Evolutionary conservation across 2,888 invertebrate species (phyloP).

Genomic region (Ommatoiulus sabulosus): DNA sequence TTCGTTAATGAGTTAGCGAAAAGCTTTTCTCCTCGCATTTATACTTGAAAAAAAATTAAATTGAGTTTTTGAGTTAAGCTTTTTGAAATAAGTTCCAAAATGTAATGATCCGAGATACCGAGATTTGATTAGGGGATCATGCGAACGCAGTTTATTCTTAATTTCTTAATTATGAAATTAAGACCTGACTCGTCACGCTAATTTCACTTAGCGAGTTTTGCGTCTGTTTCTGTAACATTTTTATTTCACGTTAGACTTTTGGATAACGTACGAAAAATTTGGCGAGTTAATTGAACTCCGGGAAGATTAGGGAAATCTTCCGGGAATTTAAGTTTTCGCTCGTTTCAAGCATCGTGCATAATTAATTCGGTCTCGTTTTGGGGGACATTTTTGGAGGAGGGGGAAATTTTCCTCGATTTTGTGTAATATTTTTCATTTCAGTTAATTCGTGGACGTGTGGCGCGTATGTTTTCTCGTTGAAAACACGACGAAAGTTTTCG

Average conservation of each 20-base stretch:
- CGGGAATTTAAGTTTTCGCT: not conserved
- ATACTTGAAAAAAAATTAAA: not conserved
- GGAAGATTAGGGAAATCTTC: not conserved
- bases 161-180: constrained; percentile 2
- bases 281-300: not conserved
- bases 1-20: not conserved
- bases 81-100: not conserved
- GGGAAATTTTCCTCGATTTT: not conserved
- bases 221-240: not conserved
- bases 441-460: not conserved
- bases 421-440: not conserved
- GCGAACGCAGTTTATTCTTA: not conserved
- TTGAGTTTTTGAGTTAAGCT: not conserved
- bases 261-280: not conserved
- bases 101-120: not conserved
- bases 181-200: not conserved
- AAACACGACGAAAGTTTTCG: not conserved
- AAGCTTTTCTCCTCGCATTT: not conserved
- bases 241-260: not conserved
- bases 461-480: not conserved
- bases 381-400: not conserved
- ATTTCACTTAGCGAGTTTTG: not conserved
- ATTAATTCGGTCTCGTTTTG: not conserved
- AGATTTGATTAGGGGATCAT: constrained; percentile 1
- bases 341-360: not conserved